Evolutionary conservation across 2,797 vertebrate genomes (phyloP), one percentile per base, ranked within the genome.

Genomic region (Argya squamiceps): DNA sequence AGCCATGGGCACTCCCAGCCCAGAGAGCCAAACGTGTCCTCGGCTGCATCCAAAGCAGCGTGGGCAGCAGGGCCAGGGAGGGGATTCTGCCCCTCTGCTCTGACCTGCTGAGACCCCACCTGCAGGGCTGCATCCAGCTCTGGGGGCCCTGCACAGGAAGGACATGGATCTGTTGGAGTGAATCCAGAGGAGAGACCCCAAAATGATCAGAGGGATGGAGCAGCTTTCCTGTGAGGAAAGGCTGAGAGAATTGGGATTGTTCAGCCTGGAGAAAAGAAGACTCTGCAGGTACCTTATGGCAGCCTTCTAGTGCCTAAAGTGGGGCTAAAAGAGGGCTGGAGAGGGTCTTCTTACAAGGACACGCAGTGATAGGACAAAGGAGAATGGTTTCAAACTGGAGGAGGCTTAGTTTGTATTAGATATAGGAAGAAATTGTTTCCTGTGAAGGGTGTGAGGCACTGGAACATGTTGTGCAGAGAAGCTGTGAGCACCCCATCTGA

Each of bases 141-240:
- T 70, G 64, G 20, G 37, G 21, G 13, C 14, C 20, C 64, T 39
- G 56, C n/a, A 19, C 8, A 34, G 37, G 3, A 3, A n/a, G 24
- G 43, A 22, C 43, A 30, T 4, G 30, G 43, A 19, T 0, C 41
- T n/a, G 36, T 3, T 10, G 71, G n/a, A 83, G 14, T 0, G 3
- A 19, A 8, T 63, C 20, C 29, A n/a, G 29, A 2, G 43, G 3
- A 62, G 32, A 2, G 6, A 5, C 12, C 6, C 4, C 16, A 50
- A 3, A 1, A 30, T 55, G 47, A 49, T 49, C 1, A 49, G 56
- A 69, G 41, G 3, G 23, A 5, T 30, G 6, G 29, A 58, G 14
- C 29, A 34, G 0, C 4, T 52, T 3, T 58, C 18, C 3, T 34
- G 0, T 12, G 7, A 23, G 24, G 29, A 64, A 34, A 32, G 8